Evolutionary conservation across 2,113 vertebrate species (phyloP).

Genomic region (Hymenochirus boettgeri): DNA sequence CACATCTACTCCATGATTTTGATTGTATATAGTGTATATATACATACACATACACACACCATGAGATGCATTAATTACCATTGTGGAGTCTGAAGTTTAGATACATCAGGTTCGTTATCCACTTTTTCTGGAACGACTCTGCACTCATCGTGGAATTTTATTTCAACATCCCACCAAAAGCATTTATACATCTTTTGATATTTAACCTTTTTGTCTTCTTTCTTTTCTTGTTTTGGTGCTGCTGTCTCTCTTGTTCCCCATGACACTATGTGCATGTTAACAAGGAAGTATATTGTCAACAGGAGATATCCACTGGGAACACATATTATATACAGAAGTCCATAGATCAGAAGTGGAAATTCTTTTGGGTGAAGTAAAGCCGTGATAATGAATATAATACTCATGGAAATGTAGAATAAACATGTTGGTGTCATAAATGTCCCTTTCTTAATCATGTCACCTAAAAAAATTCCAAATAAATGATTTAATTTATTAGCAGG

Average conservation of each 20-base stretch:
- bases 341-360: slow-evolving; percentile 60
- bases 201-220: slow-evolving; percentile 8
- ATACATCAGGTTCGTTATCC: background rate
- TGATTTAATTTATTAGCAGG: too few relatives aligned
- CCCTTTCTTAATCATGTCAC: background rate
- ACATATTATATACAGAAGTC: slow-evolving; percentile 74
- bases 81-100: background rate
- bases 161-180: slow-evolving; percentile 1
- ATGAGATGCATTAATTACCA: slow-evolving; percentile 1
- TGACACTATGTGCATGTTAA: slow-evolving; percentile 73
- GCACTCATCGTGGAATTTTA: slow-evolving; percentile 2
- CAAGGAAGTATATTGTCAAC: slow-evolving; percentile 70
- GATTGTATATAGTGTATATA: too few relatives aligned
- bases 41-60: too few relatives aligned
- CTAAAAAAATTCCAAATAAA: background rate
- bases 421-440: slow-evolving; percentile 8
- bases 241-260: slow-evolving; percentile 73
- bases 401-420: background rate
- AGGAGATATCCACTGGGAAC: slow-evolving; percentile 75
- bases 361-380: slow-evolving; percentile 7
- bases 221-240: slow-evolving; percentile 47
- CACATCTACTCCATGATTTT: too few relatives aligned
- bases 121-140: background rate
- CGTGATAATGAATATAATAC: background rate
- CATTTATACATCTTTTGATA: slow-evolving; percentile 14